Evolutionary conservation across 2,113 vertebrate species (phyloP), one percentile per base, ranked within the genome.

Genomic region (Pholis gunnellus): DNA sequence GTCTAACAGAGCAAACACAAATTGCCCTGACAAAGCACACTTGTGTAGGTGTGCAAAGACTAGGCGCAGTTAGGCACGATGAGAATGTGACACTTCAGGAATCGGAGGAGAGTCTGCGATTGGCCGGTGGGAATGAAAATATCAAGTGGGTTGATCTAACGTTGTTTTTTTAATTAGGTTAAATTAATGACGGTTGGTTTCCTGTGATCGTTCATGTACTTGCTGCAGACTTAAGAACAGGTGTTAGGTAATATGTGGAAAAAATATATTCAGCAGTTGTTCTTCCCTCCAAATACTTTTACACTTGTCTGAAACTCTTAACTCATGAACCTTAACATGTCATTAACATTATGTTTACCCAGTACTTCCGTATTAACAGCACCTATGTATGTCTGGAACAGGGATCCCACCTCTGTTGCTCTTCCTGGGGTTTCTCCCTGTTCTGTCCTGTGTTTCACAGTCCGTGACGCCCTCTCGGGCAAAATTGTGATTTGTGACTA

Each of bases 1-100:
- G 82, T 60, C 50, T 27, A 59, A 87, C 22, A 25, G 70, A 79
- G 81, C 77, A 82, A 87, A 88, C 75, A 78, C 60, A 65, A 66
- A 86, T 18, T 36, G 71, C 10, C 77, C 73, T 40, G 81, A 78
- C 74, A 34, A 34, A 74, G 66, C 81, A 68, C 14, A 59, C 29
- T 36, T 57, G 64, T 1, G 52, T 70, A 57, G 56, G 63, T 71
- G 13, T 34, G 68, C 65, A 40, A 18, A 50, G 34, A 72, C 60
- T 57, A 2, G 5, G 17, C n/a, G 46, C 4, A 27, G 29, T 22
- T 2, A 52, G 20, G 64, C 34, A 31, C 14, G 40, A 65, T 3
- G 46, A 85, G 44, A 59, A 60, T 15, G 17, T 17, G 72, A 84
- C 44, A 65, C 5, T 64, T 22, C 1, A 48, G 2, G 14, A 22